These are phyloP conservation scores for Atherinosoma microstoma DNA, from an alignment of 2,797 vertebrate species.

Conservation along the genomic window DNA sequence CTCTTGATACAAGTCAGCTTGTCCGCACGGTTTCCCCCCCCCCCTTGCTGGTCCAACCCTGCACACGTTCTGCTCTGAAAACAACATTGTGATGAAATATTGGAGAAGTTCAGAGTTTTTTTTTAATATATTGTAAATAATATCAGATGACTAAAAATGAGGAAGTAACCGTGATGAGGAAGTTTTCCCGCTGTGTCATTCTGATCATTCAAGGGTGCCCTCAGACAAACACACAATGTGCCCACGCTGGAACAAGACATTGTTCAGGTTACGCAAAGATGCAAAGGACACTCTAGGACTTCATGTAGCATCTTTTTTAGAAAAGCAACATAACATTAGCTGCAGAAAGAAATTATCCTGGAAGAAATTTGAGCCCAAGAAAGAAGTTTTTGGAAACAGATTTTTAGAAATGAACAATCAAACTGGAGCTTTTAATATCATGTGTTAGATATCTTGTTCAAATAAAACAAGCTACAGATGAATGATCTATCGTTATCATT, in stretches of 20 bases:
- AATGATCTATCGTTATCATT: background rate
- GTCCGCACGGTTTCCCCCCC: conserved; percentile 17
- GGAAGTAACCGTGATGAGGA: conserved; percentile 66
- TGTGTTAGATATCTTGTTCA: background rate
- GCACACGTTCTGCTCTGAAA: conserved; percentile 25
- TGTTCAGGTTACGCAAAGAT: background rate
- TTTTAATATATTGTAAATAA: conserved; percentile 66
- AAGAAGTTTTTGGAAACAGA: background rate
- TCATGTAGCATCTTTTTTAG: background rate
- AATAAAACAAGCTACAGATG: background rate
- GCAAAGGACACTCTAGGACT: conserved; percentile 6
- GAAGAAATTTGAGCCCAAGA: background rate
- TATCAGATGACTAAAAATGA: conserved; percentile 75
- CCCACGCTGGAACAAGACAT: background rate
- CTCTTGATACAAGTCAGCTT: background rate
- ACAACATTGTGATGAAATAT: conserved; percentile 66
- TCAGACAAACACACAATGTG: conserved; percentile 19
- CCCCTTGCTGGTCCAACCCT: background rate
- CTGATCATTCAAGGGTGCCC: conserved; percentile 47
- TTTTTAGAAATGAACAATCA: background rate
- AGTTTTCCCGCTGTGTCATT: conserved; percentile 75
- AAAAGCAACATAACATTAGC: background rate
- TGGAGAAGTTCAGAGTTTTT: conserved; percentile 69
- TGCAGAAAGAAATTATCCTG: background rate
- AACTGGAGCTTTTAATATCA: background rate